phyloP scores from a whole-genome alignment of 2,797 vertebrate species.

The Tokudaia tokunoshimensis region DNA sequence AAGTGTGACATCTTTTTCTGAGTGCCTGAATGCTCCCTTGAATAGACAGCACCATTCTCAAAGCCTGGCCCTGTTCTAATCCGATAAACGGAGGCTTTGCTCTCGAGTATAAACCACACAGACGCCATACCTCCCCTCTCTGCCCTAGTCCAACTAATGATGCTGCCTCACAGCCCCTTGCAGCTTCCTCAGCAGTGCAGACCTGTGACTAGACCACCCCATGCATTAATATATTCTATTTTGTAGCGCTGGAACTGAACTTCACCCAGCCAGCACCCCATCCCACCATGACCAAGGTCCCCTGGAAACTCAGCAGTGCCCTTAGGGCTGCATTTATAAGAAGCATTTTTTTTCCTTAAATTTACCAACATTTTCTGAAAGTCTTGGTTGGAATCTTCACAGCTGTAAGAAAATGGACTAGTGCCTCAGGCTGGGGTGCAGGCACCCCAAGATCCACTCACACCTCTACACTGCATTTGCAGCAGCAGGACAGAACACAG shows the following conservation, averaged over 20 bases:
- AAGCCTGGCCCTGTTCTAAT: background rate
- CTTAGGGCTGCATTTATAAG: background rate
- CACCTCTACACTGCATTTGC: background rate
- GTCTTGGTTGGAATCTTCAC: conserved; percentile 51
- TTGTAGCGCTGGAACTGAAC: background rate
- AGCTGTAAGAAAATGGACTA: conserved; percentile 46
- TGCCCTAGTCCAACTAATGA: background rate
- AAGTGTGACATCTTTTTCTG: conserved; percentile 55
- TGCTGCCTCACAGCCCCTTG: background rate
- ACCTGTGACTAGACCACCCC: background rate
- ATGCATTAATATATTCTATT: background rate
- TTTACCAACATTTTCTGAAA: conserved; percentile 36
- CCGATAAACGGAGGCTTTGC: background rate
- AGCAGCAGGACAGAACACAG: background rate
- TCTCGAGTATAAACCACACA: conserved; percentile 73
- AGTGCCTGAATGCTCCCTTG: background rate
- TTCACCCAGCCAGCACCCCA: too few relatives aligned
- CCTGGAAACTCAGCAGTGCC: conserved; percentile 45
- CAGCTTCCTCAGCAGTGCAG: background rate
- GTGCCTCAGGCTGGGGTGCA: background rate
- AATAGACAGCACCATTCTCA: background rate
- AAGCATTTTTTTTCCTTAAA: background rate
- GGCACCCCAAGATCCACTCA: background rate
- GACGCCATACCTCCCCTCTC: background rate
- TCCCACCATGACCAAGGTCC: too few relatives aligned